Evolutionary conservation across 92 coral and sea anemone species (phyloP), one percentile per base, ranked within the genome.

Genomic region (Galaxea fascicularis): DNA sequence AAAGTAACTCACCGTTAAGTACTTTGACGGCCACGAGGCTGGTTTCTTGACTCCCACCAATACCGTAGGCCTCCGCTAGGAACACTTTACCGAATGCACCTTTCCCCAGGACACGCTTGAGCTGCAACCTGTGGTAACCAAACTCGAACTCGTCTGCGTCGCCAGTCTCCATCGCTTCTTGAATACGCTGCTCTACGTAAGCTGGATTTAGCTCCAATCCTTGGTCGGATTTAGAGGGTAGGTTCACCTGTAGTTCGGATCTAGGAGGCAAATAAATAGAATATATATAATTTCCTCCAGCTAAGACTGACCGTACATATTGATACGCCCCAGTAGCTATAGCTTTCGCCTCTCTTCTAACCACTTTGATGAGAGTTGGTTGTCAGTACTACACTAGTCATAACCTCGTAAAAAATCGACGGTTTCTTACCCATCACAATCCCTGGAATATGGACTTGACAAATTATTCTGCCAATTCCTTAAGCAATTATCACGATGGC

Each of bases 31-130:
- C 99, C 8, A 96, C 99, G 15, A 85, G 71, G 10, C 89, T 85
- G 65, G 79, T 80, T 31, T 83, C 96, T 13, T 93, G 79, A 53
- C 86, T 90, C 29, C 91, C 92, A 25, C 91, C 84, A 13, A 94
- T 91, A 51, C 97, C 99, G 24, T 79, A 92, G 21, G 99, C 99
- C 67, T 93, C 94, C 12, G 99, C 99, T n/a, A 93, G 75, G 86
- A 80, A 95, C 77, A 96, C 99, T 71, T 92, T 84, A 1, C 99
- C 99, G 74, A 96, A 96, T 31, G 99, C 99, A 1, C 99, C 99
- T 82, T 89, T 92, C 5, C 99, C 99, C 6, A 96, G 80, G 60
- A 91, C 86, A 28, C 85, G 82, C n/a, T 95, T 98, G 30, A 94
- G 90, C 71, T 91, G 95, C 49, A 96, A 87, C 56, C 95, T 89